These are phyloP conservation scores for Netelia inedita DNA, from an alignment of 2,888 invertebrate species.

Conservation along the genomic window DNA sequence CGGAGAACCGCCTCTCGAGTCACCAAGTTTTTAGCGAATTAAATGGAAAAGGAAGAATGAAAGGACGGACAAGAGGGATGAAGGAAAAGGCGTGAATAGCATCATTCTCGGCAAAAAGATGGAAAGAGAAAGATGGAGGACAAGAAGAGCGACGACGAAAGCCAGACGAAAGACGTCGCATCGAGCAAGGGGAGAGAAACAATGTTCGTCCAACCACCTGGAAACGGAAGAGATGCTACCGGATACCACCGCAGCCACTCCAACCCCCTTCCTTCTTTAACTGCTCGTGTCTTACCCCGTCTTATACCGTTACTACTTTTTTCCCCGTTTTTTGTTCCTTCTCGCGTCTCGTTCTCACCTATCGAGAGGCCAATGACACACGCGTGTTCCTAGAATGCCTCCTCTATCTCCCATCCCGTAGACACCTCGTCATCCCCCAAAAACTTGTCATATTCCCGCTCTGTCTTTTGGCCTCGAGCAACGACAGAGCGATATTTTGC, in stretches of 20 bases:
- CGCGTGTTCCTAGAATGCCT: conserved; percentile 34
- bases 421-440: conserved; percentile 14
- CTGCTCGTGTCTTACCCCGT: conserved; percentile 46
- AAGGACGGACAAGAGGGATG: conserved; percentile 19
- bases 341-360: conserved; percentile 41
- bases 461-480: not conserved
- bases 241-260: conserved; percentile 48
- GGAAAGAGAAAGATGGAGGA: conserved; percentile 2
- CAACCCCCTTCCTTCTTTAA: conserved; percentile 22
- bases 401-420: not conserved
- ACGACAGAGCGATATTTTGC: too few species aligned
- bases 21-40: conserved; percentile 52
- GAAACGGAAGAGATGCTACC: conserved; percentile 56
- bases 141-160: conserved; percentile 42
- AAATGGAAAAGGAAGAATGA: conserved; percentile 40
- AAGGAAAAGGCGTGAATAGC: conserved; percentile 51
- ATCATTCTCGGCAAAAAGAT: conserved; percentile 8
- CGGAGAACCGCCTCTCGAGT: not conserved
- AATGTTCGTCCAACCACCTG: conserved; percentile 61
- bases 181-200: conserved; percentile 52
- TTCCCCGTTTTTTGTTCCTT: conserved; percentile 28
- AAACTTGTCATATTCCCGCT: conserved; percentile 16
- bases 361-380: conserved; percentile 58
- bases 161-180: conserved; percentile 50
- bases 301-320: not conserved